Base-by-base conservation (phyloP, 2,888 invertebrate genomes). In the Drosophila fungiperda region DNA sequence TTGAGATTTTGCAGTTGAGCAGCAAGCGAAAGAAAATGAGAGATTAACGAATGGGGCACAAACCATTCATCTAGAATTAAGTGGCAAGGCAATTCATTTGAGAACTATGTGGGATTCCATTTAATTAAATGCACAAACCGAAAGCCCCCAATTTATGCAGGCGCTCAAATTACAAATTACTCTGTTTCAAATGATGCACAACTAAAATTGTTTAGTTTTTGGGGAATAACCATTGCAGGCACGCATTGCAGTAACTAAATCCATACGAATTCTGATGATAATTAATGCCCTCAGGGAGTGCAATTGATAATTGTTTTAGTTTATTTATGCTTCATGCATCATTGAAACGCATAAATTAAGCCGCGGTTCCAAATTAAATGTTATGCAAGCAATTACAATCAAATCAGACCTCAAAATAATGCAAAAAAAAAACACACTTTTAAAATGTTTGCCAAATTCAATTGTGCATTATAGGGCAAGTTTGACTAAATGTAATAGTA, bases 121-220 rank as follows among this genome's bases (percentile, higher is more conserved):
- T 81, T 81, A 81, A 81, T 81, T 79, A 81, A 79, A 77, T 73
- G 65, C 50, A 76, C 35, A 15, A 62, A 54, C 9, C 29, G 20
- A 17, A 32, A 49, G 23, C 48, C 36, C 66, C 36, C 55, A 66
- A 59, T 66, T 66, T 54, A 63, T 72, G 63, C 55, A 60, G 45
- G 35, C 26, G n/a, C 53, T 32, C 59, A 52, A 68, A 66, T 45
- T 55, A 52, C 40, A 70, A 75, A 72, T 68, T 50, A 66, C 66
- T 42, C 20, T 35, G 54, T 42, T 68, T 62, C 20, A 52, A 71
- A 61, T 73, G 68, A 66, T 68, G 57, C 67, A 70, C 42, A 45
- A 38, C 11, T 17, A 26, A 33, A 49, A 53, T 20, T 5, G 1
- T 3, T 50, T 11, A 20, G 15, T n/a, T 7, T 7, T 20, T 20